Evolutionary conservation across 37 sponge, comb jelly and placozoan genomes (phyloP).

Genomic region (Crambe crambe): DNA sequence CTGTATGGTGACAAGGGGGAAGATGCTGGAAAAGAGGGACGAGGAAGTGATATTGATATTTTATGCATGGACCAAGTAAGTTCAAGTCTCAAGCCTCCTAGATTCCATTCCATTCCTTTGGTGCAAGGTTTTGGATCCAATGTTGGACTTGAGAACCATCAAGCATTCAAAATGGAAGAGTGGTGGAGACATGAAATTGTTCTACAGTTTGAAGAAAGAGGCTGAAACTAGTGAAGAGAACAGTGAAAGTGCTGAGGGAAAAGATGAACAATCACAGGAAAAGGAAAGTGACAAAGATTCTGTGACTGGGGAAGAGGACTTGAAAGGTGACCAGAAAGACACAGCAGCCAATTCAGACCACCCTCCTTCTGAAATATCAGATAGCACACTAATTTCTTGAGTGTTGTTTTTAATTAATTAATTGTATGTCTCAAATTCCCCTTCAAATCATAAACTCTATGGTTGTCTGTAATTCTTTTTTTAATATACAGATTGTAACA

Average conservation of each 20-base stretch:
- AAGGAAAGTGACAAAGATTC: neutral
- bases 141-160: slow-evolving; percentile 90
- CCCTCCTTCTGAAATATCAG: too few species aligned
- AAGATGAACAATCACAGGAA: neutral
- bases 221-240: neutral
- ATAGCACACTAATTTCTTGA: too few species aligned
- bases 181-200: slow-evolving; percentile 80
- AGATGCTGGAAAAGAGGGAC: slow-evolving; percentile 17
- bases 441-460: neutral
- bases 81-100: too few species aligned
- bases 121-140: slow-evolving; percentile 71
- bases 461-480: neutral
- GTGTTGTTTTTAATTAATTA: too few species aligned
- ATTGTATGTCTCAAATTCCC: too few species aligned
- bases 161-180: slow-evolving; percentile 88
- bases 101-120: slow-evolving; percentile 14
- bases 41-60: slow-evolving; percentile 22
- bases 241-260: neutral
- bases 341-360: too few species aligned
- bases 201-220: slow-evolving; percentile 47
- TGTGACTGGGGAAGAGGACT: neutral
- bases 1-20: slow-evolving; percentile 40
- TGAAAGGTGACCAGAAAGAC: neutral
- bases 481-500: neutral
- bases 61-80: slow-evolving; percentile 66